Percentiles rank a stretch among this genome's conserved stretches.
Conservation (phyloP, 2,797 vertebrate genomes). For the Sebastes umbrosus region DNA sequence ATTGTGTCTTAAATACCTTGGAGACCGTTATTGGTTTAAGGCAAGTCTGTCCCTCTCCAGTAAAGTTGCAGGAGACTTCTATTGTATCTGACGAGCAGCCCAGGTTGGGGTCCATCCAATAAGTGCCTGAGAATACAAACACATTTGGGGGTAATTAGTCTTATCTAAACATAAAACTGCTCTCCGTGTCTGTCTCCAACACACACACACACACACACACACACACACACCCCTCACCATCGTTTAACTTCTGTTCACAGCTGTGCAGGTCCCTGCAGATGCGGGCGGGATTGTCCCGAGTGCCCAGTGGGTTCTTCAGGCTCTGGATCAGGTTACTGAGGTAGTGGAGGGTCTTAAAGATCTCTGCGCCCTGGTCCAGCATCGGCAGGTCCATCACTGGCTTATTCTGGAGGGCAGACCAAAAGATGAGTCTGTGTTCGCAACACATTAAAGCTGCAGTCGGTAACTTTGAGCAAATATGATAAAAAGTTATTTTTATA, state of each 20-base stretch:
- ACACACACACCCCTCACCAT: conserved; percentile 80
- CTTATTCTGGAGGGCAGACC: conserved; percentile 76
- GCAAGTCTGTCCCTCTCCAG: conserved; percentile 92
- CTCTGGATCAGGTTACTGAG: conserved; percentile 98
- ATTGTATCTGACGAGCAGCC: conserved; percentile 95
- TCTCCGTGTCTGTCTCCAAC: background rate
- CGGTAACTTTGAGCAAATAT: no score
- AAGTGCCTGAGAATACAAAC: conserved; percentile 84
- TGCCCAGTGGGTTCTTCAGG: conserved; percentile 97
- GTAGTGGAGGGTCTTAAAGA: conserved; percentile 98
- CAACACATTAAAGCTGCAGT: background rate
- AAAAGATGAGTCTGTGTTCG: background rate
- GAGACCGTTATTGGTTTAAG: conserved; percentile 91
- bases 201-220: background rate
- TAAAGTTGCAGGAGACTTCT: conserved; percentile 95
- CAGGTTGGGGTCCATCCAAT: conserved; percentile 98
- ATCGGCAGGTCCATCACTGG: conserved; percentile 86
- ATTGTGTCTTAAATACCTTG: conserved; percentile 84
- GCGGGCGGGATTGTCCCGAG: conserved; percentile 93
- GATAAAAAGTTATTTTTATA: no score
- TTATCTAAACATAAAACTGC: background rate
- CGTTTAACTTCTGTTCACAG: conserved; percentile 94
- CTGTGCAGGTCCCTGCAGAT: conserved; percentile 97
- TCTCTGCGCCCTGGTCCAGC: conserved; percentile 94
- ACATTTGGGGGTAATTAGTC: background rate